Evolutionary conservation across 2,113 vertebrate species (phyloP).

Genomic region (Spilogale gracilis): DNA sequence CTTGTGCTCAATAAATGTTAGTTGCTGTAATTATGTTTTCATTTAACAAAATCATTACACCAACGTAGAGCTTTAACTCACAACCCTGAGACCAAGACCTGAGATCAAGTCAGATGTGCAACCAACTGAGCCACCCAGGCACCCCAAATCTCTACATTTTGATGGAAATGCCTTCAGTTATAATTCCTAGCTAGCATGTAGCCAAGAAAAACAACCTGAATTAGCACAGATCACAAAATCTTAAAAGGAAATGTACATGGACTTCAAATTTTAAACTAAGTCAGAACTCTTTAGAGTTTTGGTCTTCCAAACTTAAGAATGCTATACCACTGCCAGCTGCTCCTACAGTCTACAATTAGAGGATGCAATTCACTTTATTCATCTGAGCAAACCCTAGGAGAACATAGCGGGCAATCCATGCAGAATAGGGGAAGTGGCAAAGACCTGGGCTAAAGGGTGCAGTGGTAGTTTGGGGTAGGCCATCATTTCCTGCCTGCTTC

Average conservation of each 20-base stretch:
- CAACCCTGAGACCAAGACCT: not conserved
- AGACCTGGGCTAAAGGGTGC: not conserved
- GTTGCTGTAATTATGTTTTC: not conserved
- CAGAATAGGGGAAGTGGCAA: not conserved
- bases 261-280: constrained; percentile 12
- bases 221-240: constrained; percentile 1
- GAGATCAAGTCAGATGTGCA: not conserved
- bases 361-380: not conserved
- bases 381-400: not conserved
- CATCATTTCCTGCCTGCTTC: not conserved
- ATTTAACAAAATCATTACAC: constrained; percentile 23
- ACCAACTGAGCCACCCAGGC: not conserved
- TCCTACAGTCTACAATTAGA: not conserved
- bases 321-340: not conserved
- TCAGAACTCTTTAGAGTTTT: not conserved
- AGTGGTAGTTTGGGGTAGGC: not conserved
- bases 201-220: constrained; percentile 28
- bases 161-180: constrained; percentile 34
- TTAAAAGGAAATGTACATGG: constrained; percentile 22
- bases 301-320: not conserved
- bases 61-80: not conserved
- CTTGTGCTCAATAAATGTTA: not conserved
- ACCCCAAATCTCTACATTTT: not conserved
- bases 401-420: not conserved
- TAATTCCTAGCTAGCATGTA: not conserved